These are phyloP conservation scores for Premnoplex brunnescens DNA, from an alignment of 2,797 vertebrate species.

Conservation along the genomic window DNA sequence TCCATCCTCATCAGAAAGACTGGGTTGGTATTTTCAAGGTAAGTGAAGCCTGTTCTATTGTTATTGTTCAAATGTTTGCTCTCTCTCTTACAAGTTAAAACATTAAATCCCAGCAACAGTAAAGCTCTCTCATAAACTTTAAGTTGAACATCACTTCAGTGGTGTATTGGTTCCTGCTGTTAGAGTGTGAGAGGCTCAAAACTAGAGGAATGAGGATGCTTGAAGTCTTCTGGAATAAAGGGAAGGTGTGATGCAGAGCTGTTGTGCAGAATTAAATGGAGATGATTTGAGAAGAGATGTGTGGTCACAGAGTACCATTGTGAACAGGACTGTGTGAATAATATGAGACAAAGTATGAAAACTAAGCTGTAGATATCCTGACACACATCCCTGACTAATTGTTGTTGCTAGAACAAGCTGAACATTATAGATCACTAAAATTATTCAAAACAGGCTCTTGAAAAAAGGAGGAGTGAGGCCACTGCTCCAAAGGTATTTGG, in stretches of 20 bases:
- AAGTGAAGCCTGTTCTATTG: conserved; percentile 9
- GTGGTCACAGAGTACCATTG: neutral
- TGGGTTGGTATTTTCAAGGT: conserved; percentile 99
- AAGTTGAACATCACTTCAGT: neutral
- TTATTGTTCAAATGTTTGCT: neutral
- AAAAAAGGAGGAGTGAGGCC: neutral
- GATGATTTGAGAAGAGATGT: neutral
- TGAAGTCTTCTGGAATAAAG: neutral
- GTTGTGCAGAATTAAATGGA: neutral
- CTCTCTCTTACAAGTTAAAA: neutral
- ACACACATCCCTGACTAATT: neutral
- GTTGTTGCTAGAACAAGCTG: neutral
- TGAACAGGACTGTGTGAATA: neutral
- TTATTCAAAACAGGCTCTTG: neutral
- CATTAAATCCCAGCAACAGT: neutral
- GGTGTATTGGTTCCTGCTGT: neutral
- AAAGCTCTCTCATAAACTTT: neutral
- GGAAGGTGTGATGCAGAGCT: neutral
- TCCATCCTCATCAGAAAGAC: conserved; percentile 94
- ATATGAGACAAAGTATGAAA: neutral
- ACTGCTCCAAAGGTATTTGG: neutral
- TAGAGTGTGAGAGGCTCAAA: neutral
- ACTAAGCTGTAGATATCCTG: neutral
- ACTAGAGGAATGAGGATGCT: neutral
- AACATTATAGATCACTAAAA: neutral